A percentile compares a stretch with the other conserved stretches of the same genome.
phyloP scores from a whole-genome alignment of 1,140 invertebrate genomes.

The Odontomachus brunneus region DNA sequence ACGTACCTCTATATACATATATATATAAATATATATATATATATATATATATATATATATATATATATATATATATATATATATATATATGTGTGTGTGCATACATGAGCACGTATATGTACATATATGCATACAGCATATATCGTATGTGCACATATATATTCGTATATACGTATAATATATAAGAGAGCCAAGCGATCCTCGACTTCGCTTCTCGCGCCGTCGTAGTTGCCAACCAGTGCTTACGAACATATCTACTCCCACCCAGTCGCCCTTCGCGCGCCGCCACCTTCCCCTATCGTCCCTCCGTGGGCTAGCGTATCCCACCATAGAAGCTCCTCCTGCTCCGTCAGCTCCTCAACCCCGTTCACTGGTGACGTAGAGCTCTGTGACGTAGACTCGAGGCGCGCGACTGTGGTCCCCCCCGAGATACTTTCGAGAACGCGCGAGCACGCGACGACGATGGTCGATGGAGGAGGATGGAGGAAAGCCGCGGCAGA shows the following conservation, averaged over 20 bases:
- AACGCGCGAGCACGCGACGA: constrained; percentile 32
- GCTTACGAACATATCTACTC: constrained; percentile 55
- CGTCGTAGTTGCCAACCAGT: constrained; percentile 47
- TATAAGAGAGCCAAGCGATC: constrained; percentile 14
- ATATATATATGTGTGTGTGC: constrained; percentile 23
- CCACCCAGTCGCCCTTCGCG: constrained; percentile 53
- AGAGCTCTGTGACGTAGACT: constrained; percentile 77
- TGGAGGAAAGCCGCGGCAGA: not conserved
- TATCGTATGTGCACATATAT: constrained; percentile 18
- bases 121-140: constrained; percentile 9
- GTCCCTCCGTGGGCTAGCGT: constrained; percentile 46
- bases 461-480: not conserved
- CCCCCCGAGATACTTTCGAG: constrained; percentile 32
- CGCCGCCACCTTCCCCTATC: constrained; percentile 63
- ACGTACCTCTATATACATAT: constrained; percentile 3
- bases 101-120: constrained; percentile 12
- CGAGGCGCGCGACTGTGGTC: constrained; percentile 69
- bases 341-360: constrained; percentile 47
- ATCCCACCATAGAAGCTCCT: constrained; percentile 62
- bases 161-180: not conserved
- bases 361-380: constrained; percentile 84
- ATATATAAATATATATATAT: not conserved
- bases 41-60: not conserved
- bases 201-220: constrained; percentile 42
- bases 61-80: too few relatives aligned